Percentiles rank a stretch among this genome's conserved stretches.
Evolutionary conservation across 2,113 vertebrate genomes (phyloP).

Genomic region (Gobiocypris rarus): DNA sequence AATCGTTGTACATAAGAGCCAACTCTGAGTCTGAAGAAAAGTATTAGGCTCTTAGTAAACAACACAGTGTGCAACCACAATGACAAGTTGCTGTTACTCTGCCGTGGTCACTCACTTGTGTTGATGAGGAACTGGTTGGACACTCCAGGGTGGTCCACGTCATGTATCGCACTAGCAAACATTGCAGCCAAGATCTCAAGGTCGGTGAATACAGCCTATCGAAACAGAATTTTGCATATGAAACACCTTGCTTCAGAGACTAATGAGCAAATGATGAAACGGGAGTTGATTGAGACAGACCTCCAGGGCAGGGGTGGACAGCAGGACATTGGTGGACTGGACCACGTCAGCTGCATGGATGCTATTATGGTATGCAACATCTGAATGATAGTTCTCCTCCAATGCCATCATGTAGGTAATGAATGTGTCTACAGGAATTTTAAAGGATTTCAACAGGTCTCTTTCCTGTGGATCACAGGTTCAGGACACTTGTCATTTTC

Average conservation of each 20-base stretch:
- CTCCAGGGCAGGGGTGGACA: conserved; percentile 88
- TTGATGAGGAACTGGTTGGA: conserved; percentile 96
- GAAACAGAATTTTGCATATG: conserved; percentile 6
- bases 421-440: conserved; percentile 85
- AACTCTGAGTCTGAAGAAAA: conserved; percentile 83
- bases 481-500: background rate
- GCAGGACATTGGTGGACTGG: conserved; percentile 88
- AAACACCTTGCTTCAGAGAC: background rate
- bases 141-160: conserved; percentile 91
- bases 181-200: conserved; percentile 90
- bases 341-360: conserved; percentile 90
- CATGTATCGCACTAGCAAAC: conserved; percentile 90
- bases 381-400: conserved; percentile 88
- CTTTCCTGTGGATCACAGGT: conserved; percentile 78
- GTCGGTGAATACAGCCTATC: conserved; percentile 89
- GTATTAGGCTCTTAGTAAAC: fast-evolving
- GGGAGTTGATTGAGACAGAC: conserved; percentile 62
- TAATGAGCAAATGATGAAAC: background rate
- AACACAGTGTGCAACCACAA: background rate
- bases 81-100: background rate
- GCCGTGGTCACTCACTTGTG: conserved; percentile 82
- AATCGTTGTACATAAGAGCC: conserved; percentile 91
- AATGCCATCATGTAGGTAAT: conserved; percentile 89
- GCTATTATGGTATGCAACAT: conserved; percentile 94
- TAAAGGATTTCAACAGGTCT: conserved; percentile 91